Percentiles rank a stretch among this genome's conserved stretches.
phyloP scores from a whole-genome alignment of 2,888 invertebrate genomes.

The Noctua fimbriata region DNA sequence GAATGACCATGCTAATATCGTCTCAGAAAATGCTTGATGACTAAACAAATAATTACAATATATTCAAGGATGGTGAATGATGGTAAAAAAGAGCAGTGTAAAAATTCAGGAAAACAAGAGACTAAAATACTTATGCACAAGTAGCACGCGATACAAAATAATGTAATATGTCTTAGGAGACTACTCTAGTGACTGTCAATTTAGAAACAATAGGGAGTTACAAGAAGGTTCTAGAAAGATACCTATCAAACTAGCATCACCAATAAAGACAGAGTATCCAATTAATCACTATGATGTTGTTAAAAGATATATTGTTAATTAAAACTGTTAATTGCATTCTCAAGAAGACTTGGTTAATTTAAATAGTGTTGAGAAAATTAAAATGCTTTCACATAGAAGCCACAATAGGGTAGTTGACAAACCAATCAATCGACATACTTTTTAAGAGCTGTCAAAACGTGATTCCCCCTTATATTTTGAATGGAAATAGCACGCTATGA shows the following conservation, averaged over 20 bases:
- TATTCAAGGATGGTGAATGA: not conserved
- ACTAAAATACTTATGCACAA: not conserved
- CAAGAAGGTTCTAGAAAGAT: not conserved
- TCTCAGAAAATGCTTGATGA: slow-evolving; percentile 21
- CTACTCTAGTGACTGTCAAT: not conserved
- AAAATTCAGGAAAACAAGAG: slow-evolving; percentile 1
- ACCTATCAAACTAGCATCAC: slow-evolving; percentile 9
- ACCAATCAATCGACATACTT: too few species aligned
- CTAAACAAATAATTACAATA: slow-evolving; percentile 4
- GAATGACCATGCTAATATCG: slow-evolving; percentile 12
- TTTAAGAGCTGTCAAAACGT: too few species aligned
- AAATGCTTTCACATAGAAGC: slow-evolving; percentile 23
- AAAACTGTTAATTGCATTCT: slow-evolving; percentile 32
- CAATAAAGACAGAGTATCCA: slow-evolving; percentile 4
- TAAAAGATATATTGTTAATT: slow-evolving; percentile 44
- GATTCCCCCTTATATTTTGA: too few species aligned
- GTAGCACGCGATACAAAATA: not conserved
- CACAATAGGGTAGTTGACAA: too few species aligned
- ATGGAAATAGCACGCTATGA: too few species aligned
- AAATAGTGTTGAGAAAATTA: slow-evolving; percentile 26
- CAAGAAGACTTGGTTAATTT: slow-evolving; percentile 27
- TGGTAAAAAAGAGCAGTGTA: slow-evolving; percentile 1
- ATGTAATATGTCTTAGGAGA: not conserved
- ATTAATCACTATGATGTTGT: slow-evolving; percentile 6
- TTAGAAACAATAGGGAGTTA: slow-evolving; percentile 13